Evolutionary conservation across 2,888 invertebrate genomes (phyloP).

Genomic region (Torymus aiolomorphi): DNA sequence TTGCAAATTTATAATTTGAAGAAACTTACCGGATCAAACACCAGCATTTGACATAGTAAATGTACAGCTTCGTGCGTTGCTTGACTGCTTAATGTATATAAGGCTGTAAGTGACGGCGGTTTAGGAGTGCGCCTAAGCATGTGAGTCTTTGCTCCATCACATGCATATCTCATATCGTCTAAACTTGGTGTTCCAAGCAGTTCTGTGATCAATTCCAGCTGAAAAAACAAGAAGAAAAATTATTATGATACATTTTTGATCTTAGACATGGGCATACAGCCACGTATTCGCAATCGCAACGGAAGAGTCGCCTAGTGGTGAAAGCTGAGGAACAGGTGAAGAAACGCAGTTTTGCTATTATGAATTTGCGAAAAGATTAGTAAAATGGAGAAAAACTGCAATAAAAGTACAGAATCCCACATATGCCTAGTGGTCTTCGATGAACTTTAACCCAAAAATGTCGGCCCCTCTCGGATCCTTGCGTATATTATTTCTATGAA

Average conservation of each 20-base stretch:
- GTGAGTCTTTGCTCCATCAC: slow-evolving; percentile 95
- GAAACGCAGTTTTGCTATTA: too few species aligned
- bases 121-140: slow-evolving; percentile 92
- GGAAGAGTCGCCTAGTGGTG: too few species aligned
- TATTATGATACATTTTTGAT: not conserved
- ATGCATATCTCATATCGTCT: slow-evolving; percentile 98
- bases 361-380: too few species aligned
- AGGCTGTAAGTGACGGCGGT: slow-evolving; percentile 90
- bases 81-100: slow-evolving; percentile 94
- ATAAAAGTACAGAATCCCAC: too few species aligned
- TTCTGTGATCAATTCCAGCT: slow-evolving; percentile 98
- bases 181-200: slow-evolving; percentile 95
- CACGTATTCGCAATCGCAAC: too few species aligned
- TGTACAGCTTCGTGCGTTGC: slow-evolving; percentile 99
- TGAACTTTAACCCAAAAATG: too few species aligned
- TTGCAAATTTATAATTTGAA: slow-evolving; percentile 19
- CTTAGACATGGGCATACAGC: too few species aligned
- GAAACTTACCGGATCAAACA: slow-evolving; percentile 94
- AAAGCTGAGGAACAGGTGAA: too few species aligned
- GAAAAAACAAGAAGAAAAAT: slow-evolving; percentile 68
- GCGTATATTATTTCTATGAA: too few species aligned
- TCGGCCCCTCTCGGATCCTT: too few species aligned
- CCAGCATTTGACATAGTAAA: slow-evolving; percentile 96
- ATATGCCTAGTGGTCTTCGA: too few species aligned
- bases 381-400: too few species aligned